These are phyloP conservation scores for Thryonomys swinderianus DNA, from an alignment of 2,113 vertebrate species.

Conservation along the genomic window DNA sequence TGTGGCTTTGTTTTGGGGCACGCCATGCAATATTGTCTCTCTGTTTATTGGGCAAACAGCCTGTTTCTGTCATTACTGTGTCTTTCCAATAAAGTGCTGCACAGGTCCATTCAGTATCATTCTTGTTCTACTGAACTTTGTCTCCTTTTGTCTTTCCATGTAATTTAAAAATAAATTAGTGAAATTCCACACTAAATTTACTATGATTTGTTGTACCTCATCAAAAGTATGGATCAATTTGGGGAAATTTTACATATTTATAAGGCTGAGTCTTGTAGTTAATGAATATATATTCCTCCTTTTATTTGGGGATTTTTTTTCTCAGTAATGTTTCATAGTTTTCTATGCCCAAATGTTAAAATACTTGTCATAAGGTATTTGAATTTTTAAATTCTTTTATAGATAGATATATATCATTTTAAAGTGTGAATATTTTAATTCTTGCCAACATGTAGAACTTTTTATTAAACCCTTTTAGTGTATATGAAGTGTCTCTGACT, in stretches of 20 bases:
- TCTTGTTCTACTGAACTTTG: neutral
- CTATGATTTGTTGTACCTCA: neutral
- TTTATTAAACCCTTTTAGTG: neutral
- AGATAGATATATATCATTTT: neutral
- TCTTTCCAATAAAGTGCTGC: neutral
- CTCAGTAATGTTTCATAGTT: constrained; percentile 4
- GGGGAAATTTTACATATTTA: neutral
- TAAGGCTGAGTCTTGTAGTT: neutral
- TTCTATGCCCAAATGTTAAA: constrained; percentile 16
- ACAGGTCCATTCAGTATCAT: neutral
- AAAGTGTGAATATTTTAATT: neutral
- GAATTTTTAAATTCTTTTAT: constrained; percentile 33
- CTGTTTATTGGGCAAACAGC: neutral
- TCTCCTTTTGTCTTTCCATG: neutral
- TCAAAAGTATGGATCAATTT: neutral
- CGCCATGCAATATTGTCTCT: neutral
- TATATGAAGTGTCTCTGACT: neutral
- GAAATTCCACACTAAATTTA: neutral
- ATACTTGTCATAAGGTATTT: neutral
- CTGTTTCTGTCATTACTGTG: neutral
- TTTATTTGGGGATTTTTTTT: constrained; percentile 38
- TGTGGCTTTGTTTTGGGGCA: neutral
- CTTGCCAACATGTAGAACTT: neutral
- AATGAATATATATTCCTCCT: neutral
- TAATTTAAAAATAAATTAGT: neutral